Evolutionary conservation across 2,797 vertebrate species (phyloP).

Genomic region (Peromyscus nudipes): DNA sequence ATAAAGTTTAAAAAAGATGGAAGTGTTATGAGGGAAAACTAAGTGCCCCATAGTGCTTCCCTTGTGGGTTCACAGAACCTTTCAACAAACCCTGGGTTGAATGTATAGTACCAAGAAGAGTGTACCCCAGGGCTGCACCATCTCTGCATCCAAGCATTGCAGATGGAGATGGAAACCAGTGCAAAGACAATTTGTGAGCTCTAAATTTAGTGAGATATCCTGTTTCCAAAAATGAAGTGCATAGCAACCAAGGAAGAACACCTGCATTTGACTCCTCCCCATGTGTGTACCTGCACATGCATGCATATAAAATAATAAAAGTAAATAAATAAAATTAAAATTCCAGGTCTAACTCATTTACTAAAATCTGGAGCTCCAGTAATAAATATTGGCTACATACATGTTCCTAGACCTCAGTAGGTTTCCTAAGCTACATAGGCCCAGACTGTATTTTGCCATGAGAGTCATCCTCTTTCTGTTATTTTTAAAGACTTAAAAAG

Average conservation of each 20-base stretch:
- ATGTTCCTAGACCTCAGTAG: neutral
- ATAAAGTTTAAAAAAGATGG: neutral
- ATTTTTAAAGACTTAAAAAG: neutral
- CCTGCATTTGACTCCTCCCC: neutral
- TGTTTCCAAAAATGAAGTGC: neutral
- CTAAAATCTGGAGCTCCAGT: neutral
- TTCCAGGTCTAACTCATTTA: too few species aligned
- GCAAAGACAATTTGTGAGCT: neutral
- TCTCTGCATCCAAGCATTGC: neutral
- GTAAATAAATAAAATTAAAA: neutral
- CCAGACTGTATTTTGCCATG: neutral
- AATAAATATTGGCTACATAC: too few species aligned
- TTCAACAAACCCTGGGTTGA: neutral
- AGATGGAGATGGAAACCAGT: neutral
- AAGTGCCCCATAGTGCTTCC: neutral
- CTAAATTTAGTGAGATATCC: neutral
- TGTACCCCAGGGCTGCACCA: neutral
- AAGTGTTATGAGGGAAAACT: neutral
- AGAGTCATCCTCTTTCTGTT: neutral
- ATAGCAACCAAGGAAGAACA: neutral
- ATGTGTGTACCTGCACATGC: too few species aligned
- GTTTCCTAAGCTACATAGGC: neutral
- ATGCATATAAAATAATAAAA: neutral
- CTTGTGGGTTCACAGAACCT: neutral
- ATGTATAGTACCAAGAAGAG: neutral